Conservation (phyloP, 2,113 vertebrate genomes). For the Ictalurus furcatus region DNA sequence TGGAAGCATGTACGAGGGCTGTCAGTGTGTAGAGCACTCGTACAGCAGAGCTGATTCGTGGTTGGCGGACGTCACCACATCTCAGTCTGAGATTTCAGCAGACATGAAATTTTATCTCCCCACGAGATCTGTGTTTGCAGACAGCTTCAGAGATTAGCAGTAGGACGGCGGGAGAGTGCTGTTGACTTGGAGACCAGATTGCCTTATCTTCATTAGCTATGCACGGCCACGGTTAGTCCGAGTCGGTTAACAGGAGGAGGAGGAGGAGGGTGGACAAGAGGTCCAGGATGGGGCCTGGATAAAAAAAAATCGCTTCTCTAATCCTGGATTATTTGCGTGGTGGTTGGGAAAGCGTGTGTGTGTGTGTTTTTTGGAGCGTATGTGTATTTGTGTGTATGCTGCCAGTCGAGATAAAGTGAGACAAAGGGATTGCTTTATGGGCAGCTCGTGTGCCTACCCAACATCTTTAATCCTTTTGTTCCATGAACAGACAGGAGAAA, state of each 20-base stretch:
- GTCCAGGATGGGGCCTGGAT: slow-evolving; percentile 32
- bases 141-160: slow-evolving; percentile 51
- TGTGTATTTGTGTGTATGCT: slow-evolving; percentile 16
- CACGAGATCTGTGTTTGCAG: slow-evolving; percentile 57
- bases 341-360: not conserved
- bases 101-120: slow-evolving; percentile 54
- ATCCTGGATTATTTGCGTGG: slow-evolving; percentile 68
- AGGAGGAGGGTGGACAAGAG: slow-evolving; percentile 56
- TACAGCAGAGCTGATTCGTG: not conserved
- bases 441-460: slow-evolving; percentile 30
- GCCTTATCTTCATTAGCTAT: slow-evolving; percentile 69
- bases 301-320: slow-evolving; percentile 47
- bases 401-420: slow-evolving; percentile 27
- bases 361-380: slow-evolving; percentile 4
- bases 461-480: slow-evolving; percentile 41
- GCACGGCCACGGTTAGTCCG: slow-evolving; percentile 60
- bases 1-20: not conserved
- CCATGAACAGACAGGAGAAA: slow-evolving; percentile 29
- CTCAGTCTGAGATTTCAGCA: slow-evolving; percentile 51
- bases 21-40: not conserved
- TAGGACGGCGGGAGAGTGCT: slow-evolving; percentile 34
- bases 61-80: not conserved
- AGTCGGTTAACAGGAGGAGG: slow-evolving; percentile 55
- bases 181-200: slow-evolving; percentile 71
- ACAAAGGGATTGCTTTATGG: slow-evolving; percentile 37